Conservation (phyloP, 2,113 vertebrate genomes). For the Lethenteron camtschaticum region DNA sequence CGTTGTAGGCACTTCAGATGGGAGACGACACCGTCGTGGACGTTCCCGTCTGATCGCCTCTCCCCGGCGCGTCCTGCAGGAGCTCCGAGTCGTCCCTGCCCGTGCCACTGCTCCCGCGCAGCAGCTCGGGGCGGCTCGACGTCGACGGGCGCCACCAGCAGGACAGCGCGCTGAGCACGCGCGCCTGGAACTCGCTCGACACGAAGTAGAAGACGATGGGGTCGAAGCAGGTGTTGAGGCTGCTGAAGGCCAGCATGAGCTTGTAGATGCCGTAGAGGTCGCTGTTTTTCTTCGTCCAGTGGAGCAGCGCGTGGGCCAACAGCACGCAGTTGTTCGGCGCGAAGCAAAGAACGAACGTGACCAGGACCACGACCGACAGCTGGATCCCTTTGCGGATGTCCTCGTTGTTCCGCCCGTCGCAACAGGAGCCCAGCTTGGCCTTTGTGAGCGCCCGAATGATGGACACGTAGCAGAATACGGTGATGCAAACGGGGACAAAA, state of each 20-base stretch:
- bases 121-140: no score
- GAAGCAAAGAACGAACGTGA: not conserved
- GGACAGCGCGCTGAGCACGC: no score
- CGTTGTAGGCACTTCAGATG: no score
- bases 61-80: no score
- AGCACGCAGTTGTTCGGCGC: not conserved
- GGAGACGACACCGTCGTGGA: no score
- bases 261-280: not conserved
- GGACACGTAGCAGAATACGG: not conserved
- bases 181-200: not conserved
- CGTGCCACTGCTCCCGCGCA: no score
- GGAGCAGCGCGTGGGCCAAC: not conserved
- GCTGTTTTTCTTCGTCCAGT: not conserved
- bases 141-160: no score
- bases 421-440: not conserved
- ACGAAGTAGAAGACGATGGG: not conserved
- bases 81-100: no score
- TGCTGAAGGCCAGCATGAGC: not conserved
- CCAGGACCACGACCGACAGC: not conserved
- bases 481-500: not conserved
- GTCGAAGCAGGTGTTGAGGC: slow-evolving; percentile 1
- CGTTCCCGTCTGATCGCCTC: no score
- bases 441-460: not conserved
- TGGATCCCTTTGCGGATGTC: not conserved
- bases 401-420: no score